Base-by-base conservation (phyloP, 2,797 vertebrate species). In the Jordanella pulchra region DNA sequence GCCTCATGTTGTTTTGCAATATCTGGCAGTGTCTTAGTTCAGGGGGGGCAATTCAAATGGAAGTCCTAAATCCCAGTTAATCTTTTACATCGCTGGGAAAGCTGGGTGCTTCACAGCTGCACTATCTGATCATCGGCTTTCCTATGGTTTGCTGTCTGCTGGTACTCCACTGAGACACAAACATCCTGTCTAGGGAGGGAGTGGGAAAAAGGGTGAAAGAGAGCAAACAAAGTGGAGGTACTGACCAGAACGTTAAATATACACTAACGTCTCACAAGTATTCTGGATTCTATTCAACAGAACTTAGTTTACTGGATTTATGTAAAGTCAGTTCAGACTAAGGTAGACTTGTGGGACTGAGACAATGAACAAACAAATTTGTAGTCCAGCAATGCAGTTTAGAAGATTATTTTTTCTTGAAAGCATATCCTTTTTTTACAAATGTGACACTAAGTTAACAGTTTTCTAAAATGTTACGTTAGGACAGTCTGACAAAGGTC, bases 141-240 rank as follows among this genome's bases (percentile, higher is more conserved):
- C 80, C 82, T 78, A 85, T 89, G 86, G 79, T 90, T 85, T 76
- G 74, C 75, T 71, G 84, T 90, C 87, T 82, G 72, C 75, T 67
- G 84, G 71, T 39, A 81, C 77, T 85, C 89, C 74, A 14, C 70
- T 83, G 89, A 90, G 89, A 91, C 87, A 87, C 91, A 93, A 93
- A 94, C 94, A 94, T 95, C 93, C 94, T 94, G 94, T 95, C 93
- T 92, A 87, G 70, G 85, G 81, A 76, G 84, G 69, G 80, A 78
- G 75, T 27, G 77, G 71, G 83, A 60, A 76, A 78, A 61, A 71
- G 61, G 75, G 69, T 32, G 51, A 56, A 47, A 68, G 68, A 55
- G 58, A 39, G 48, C 18, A 70, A 68, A 32, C 14, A 55, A 73
- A 78, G 64, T 69, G 71, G 47, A 53, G 27, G 60, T 11, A 50